These are phyloP conservation scores for Drosophila ochracea DNA, from an alignment of 2,888 invertebrate species.

Conservation along the genomic window DNA sequence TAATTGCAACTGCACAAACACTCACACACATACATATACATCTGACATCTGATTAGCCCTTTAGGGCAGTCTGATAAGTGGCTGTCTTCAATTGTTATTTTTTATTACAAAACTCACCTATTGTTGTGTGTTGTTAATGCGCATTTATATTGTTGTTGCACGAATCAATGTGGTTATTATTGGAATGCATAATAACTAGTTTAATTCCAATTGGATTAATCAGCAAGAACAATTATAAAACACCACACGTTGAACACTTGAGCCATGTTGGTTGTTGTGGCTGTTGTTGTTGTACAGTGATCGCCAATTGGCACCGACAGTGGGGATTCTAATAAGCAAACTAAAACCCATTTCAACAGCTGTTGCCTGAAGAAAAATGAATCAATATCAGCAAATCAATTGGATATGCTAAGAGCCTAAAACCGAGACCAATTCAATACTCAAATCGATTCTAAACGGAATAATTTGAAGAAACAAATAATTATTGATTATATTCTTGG, in stretches of 20 bases:
- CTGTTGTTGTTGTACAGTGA: neutral
- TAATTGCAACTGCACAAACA: conserved; percentile 33
- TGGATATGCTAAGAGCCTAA: neutral
- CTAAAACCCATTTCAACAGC: neutral
- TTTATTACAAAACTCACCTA: conserved; percentile 7
- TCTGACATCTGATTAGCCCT: conserved; percentile 27
- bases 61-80: conserved; percentile 33
- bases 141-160: conserved; percentile 23
- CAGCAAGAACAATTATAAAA: conserved; percentile 23
- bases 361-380: neutral
- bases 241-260: conserved; percentile 8
- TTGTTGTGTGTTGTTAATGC: conserved; percentile 23
- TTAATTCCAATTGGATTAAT: conserved; percentile 29
- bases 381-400: neutral
- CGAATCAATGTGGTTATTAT: neutral
- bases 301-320: neutral
- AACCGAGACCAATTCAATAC: neutral
- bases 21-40: neutral
- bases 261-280: neutral
- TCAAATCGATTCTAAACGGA: neutral
- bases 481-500: neutral
- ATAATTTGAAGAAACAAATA: neutral
- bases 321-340: neutral
- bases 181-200: conserved; percentile 27
- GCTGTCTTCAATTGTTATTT: conserved; percentile 41